A percentile compares a stretch with the other conserved stretches of the same genome.
These are phyloP conservation scores for Acanthopleura granulata DNA, from an alignment of 2,888 invertebrate genomes.

Conservation along the genomic window DNA sequence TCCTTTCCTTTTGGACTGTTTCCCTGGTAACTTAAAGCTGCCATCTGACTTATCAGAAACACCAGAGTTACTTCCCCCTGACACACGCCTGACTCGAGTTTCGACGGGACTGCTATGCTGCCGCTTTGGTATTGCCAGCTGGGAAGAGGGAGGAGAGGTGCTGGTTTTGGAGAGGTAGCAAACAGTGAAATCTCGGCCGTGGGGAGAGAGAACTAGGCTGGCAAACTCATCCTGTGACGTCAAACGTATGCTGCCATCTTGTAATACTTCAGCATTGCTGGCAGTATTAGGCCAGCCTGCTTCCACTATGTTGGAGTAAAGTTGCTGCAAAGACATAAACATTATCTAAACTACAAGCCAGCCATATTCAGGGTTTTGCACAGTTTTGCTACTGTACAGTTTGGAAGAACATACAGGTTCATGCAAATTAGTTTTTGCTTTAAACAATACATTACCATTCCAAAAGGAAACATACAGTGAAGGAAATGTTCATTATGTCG, in stretches of 20 bases:
- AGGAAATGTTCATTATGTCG: too few species aligned
- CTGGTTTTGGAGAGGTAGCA: conserved; percentile 57
- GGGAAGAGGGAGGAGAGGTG: background rate
- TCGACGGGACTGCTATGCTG: conserved; percentile 5
- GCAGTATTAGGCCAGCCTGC: conserved; percentile 52
- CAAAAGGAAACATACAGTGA: too few species aligned
- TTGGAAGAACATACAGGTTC: too few species aligned
- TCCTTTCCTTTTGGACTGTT: background rate
- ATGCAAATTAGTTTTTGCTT: too few species aligned
- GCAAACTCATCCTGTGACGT: conserved; percentile 59
- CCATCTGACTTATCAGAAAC: background rate
- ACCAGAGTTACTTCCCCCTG: conserved; percentile 11
- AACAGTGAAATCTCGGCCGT: conserved; percentile 58
- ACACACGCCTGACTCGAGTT: background rate
- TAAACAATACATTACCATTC: too few species aligned
- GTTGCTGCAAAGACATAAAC: conserved; percentile 40
- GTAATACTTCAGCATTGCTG: conserved; percentile 41
- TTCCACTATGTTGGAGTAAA: conserved; percentile 53
- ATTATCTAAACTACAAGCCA: too few species aligned
- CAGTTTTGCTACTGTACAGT: too few species aligned
- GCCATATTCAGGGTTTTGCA: too few species aligned
- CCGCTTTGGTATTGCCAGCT: background rate
- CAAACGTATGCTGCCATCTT: conserved; percentile 54
- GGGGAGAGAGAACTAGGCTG: conserved; percentile 56
- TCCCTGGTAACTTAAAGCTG: background rate